A percentile compares a stretch with the other conserved stretches of the same genome.
Evolutionary conservation across 2,113 vertebrate genomes (phyloP).

Genomic region (Alces alces): DNA sequence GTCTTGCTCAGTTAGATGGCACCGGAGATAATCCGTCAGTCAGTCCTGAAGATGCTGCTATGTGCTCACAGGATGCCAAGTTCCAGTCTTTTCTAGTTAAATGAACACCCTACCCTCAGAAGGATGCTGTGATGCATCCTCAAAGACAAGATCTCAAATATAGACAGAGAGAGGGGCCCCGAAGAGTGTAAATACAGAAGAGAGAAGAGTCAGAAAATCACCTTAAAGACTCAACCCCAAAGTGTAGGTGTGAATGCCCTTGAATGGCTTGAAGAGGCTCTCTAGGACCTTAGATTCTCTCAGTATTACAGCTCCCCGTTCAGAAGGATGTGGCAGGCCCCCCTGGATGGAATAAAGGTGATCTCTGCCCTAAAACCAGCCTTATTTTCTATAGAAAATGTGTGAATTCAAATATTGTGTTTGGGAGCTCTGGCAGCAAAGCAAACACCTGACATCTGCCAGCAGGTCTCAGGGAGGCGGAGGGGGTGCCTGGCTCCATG

Average conservation of each 20-base stretch:
- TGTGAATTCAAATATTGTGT: background rate
- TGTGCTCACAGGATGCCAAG: background rate
- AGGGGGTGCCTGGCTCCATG: background rate
- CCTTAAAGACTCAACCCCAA: background rate
- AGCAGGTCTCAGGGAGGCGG: background rate
- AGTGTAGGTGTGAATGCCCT: rapidly evolving
- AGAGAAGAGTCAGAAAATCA: background rate
- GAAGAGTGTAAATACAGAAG: background rate
- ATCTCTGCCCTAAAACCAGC: rapidly evolving
- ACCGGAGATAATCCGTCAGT: rapidly evolving
- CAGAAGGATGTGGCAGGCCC: background rate
- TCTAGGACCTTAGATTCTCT: rapidly evolving
- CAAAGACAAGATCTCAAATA: background rate
- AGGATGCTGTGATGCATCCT: rapidly evolving
- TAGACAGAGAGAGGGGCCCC: background rate
- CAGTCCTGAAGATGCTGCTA: background rate
- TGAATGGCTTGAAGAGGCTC: rapidly evolving
- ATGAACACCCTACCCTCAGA: background rate
- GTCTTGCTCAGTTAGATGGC: background rate
- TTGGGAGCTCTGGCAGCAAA: background rate
- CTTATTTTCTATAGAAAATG: background rate
- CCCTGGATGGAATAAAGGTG: background rate
- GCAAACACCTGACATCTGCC: background rate
- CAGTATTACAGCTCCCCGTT: background rate
- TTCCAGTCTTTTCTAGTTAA: background rate